phyloP scores from a whole-genome alignment of 2,888 invertebrate species.

The Tinea pellionella region DNA sequence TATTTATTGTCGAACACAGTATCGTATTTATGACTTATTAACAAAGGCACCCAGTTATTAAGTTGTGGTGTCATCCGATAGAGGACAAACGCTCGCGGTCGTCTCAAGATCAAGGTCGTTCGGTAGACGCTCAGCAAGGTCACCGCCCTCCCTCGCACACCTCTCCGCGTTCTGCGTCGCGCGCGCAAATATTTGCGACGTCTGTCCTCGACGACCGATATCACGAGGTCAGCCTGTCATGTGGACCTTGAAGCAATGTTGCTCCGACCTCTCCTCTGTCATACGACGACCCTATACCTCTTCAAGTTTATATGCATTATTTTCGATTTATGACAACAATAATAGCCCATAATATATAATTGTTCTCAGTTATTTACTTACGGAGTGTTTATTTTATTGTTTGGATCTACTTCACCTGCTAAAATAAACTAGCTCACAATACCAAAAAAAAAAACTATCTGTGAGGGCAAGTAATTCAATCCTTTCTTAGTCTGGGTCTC shows the following conservation, averaged over 20 bases:
- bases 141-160: conserved; percentile 29
- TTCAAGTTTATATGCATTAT: neutral
- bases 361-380: no score
- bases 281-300: conserved; percentile 36
- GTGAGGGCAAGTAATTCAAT: no score
- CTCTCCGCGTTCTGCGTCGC: conserved; percentile 24
- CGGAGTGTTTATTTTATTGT: no score
- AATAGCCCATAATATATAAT: neutral
- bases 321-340: neutral
- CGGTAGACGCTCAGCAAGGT: conserved; percentile 63
- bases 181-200: conserved; percentile 66
- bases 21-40: neutral
- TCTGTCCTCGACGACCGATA: conserved; percentile 69
- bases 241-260: conserved; percentile 62
- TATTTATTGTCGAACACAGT: neutral
- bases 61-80: conserved; percentile 9
- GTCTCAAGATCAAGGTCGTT: conserved; percentile 68
- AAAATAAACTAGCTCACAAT: no score
- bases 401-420: no score
- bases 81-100: conserved; percentile 36
- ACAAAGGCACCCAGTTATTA: conserved; percentile 11
- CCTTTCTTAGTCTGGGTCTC: no score
- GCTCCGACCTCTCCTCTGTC: conserved; percentile 53
- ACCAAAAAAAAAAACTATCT: no score
- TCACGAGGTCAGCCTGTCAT: conserved; percentile 63